Evolutionary conservation across 2,888 invertebrate genomes (phyloP), one percentile per base, ranked within the genome.

Genomic region (Eurois occulta): DNA sequence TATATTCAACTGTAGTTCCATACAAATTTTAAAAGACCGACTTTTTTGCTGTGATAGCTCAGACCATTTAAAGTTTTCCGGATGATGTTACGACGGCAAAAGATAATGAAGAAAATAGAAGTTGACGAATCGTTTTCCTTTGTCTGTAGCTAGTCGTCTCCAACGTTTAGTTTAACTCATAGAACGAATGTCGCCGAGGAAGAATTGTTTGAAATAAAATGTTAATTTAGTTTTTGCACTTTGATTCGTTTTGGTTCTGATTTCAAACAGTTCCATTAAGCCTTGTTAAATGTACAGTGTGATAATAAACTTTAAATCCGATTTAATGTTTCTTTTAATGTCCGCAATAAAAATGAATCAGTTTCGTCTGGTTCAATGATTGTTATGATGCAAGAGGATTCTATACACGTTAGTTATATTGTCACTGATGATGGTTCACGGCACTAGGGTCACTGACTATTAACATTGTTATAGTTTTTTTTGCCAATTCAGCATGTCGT

Each of bases 401-500:
- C 46, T 55, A 60, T 46, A 43, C 80, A 72, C 46, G 69, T 67
- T 58, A 52, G 76, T 55, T 82, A 41, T 11, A 75, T 55, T 38
- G 38, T 67, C 41, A 75, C 66, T 72, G 35, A 79, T 80, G 38
- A 78, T 64, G 35, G 70, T 78, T 83, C 78, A 66, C 32, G 66
- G 62, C 38, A 68, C 46, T 73, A 72, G 24, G 32, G 65, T 65
- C 28, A 48, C 52, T 62, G 58, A 66, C 75, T 79, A 78, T 79
- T 77, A 87, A 77, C 60, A 86, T 58, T 77, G 73, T 88, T 84
- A 89, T 78, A 81, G 86, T 72, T 81, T 87, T 81, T 87, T 71
- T 80, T 55, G 83, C 74, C 66, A 71, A 85, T 79, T 87, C 80
- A 46, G 74, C 77, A 69, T 58, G 81, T 87, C 89, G 86, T 87